These are phyloP conservation scores for Watsonalla binaria DNA, from an alignment of 2,888 invertebrate genomes.

Conservation along the genomic window DNA sequence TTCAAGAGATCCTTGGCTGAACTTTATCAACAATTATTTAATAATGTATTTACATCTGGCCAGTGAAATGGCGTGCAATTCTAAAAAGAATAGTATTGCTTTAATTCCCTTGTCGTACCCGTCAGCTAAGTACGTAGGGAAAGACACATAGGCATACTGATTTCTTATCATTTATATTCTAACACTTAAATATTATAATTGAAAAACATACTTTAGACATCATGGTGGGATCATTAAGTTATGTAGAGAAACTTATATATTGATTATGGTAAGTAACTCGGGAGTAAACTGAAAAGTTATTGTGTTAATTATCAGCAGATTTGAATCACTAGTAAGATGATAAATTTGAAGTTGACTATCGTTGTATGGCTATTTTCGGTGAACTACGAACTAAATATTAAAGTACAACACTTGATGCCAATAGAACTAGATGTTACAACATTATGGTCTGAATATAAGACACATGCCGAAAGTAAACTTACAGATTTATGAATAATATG, in stretches of 20 bases:
- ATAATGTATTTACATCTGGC: slow-evolving; percentile 9
- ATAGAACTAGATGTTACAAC: no score
- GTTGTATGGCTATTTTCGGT: no score
- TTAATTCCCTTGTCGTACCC: background rate
- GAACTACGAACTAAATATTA: no score
- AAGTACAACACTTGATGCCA: no score
- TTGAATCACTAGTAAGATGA: no score
- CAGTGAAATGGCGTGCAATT: slow-evolving; percentile 13
- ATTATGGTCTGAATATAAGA: no score
- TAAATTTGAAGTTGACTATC: no score
- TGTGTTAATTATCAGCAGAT: no score
- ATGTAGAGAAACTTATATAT: background rate
- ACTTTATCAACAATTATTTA: slow-evolving; percentile 9
- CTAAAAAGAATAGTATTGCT: slow-evolving; percentile 1
- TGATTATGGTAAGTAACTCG: no score
- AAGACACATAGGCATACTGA: background rate
- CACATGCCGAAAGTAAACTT: no score
- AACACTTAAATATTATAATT: background rate
- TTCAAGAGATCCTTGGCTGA: slow-evolving; percentile 22
- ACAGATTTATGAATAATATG: no score
- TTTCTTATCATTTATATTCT: background rate
- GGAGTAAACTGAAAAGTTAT: no score
- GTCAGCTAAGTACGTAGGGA: background rate
- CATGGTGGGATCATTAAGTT: background rate
- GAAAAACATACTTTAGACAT: background rate